These are phyloP conservation scores for Clarias magur DNA, from an alignment of 2,113 vertebrate genomes.

Conservation along the genomic window DNA sequence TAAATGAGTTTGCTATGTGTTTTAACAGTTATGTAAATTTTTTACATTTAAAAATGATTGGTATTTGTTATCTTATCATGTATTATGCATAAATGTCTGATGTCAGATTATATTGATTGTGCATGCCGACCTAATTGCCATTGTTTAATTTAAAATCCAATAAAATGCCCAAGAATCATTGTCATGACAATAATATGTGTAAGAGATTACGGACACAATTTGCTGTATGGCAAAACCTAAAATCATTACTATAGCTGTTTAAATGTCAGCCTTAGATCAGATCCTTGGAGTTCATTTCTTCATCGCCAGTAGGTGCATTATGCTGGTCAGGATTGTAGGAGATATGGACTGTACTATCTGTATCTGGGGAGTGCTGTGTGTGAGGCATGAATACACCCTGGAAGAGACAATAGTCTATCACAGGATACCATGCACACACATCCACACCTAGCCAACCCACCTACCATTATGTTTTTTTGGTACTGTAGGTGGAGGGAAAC, in stretches of 20 bases:
- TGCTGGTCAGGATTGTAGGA: neutral
- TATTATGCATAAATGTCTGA: neutral
- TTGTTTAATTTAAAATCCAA: neutral
- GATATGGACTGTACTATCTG: neutral
- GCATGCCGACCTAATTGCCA: neutral
- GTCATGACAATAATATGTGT: neutral
- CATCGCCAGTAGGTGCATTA: neutral
- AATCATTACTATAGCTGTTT: slow-evolving; percentile 33
- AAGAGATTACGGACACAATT: too few species aligned
- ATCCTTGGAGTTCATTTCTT: neutral
- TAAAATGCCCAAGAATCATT: neutral
- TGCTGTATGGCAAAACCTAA: slow-evolving; percentile 37
- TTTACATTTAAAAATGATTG: too few species aligned
- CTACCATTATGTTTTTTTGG: neutral
- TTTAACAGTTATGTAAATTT: too few species aligned
- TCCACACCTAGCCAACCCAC: too few species aligned
- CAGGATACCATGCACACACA: neutral
- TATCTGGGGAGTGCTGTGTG: too few species aligned
- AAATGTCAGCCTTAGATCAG: neutral
- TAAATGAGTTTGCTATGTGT: neutral
- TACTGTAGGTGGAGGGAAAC: neutral
- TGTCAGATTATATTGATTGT: neutral
- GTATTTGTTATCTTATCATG: neutral
- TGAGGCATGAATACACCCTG: neutral
- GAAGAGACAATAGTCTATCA: neutral